These are phyloP conservation scores for Enteromius mattozi DNA, from an alignment of 2,797 vertebrate genomes.

Conservation along the genomic window DNA sequence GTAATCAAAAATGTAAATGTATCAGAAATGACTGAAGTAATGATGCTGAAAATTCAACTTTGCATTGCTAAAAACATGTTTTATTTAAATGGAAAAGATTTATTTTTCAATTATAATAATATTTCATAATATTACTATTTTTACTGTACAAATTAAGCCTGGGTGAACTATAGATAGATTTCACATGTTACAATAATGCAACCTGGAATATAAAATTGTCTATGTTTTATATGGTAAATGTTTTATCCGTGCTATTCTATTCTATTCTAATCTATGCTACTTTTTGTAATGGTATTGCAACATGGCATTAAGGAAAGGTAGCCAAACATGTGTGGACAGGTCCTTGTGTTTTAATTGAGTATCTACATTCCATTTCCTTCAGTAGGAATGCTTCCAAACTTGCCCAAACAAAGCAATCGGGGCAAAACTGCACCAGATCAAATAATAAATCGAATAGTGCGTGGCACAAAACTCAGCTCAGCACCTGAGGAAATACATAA, in stretches of 20 bases:
- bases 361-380: neutral
- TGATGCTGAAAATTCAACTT: neutral
- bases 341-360: neutral
- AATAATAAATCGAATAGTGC: constrained; percentile 7
- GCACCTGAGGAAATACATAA: neutral
- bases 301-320: neutral
- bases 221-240: neutral
- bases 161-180: neutral
- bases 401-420: constrained; percentile 27
- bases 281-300: neutral
- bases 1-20: neutral
- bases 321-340: neutral
- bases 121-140: neutral
- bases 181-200: neutral
- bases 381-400: constrained; percentile 1
- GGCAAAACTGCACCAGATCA: constrained; percentile 8
- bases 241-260: neutral
- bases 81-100: neutral
- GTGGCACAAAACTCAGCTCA: constrained; percentile 22
- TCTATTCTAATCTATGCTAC: too few relatives aligned
- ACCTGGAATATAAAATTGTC: neutral
- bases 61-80: neutral
- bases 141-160: neutral
- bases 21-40: neutral
- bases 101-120: neutral